phyloP scores from a whole-genome alignment of 2,797 vertebrate species.

The Xyrichtys novacula region DNA sequence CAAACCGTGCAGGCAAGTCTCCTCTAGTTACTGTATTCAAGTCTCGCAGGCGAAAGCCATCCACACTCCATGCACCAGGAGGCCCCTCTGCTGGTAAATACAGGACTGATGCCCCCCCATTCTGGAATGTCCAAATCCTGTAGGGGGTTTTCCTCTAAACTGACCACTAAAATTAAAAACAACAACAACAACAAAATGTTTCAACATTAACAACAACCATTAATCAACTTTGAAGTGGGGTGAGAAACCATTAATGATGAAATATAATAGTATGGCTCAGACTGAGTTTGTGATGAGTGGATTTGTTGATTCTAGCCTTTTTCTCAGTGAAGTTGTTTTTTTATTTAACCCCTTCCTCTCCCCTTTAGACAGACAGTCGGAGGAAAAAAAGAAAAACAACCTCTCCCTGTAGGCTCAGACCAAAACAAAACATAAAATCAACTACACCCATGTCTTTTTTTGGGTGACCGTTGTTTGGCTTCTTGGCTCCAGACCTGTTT shows the following conservation, averaged over 20 bases:
- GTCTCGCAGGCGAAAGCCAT: conserved; percentile 85
- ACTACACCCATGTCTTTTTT: conserved; percentile 62
- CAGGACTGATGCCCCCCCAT: conserved; percentile 64
- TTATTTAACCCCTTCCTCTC: conserved; percentile 43
- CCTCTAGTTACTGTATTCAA: conserved; percentile 89
- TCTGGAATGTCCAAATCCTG: conserved; percentile 61
- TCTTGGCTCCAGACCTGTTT: conserved; percentile 82
- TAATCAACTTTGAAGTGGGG: conserved; percentile 80
- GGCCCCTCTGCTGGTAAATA: conserved; percentile 90
- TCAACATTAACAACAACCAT: conserved; percentile 79
- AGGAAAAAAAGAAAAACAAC: conserved; percentile 28
- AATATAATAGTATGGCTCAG: conserved; percentile 52
- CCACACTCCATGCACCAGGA: conserved; percentile 90
- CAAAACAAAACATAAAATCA: conserved; percentile 65
- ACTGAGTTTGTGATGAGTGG: conserved; percentile 49
- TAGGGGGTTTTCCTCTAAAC: conserved; percentile 42
- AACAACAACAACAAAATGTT: too few relatives aligned
- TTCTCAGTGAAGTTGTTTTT: conserved; percentile 57
- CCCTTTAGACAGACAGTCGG: conserved; percentile 24
- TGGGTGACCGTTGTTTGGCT: conserved; percentile 86
- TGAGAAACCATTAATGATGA: conserved; percentile 52
- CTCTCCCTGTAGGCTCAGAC: conserved; percentile 46
- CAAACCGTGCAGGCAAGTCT: conserved; percentile 99
- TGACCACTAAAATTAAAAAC: conserved; percentile 81
- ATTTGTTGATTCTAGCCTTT: conserved; percentile 47